Evolutionary conservation across 2,797 vertebrate genomes (phyloP), one percentile per base, ranked within the genome.

Genomic region (Acipenser ruthenus): DNA sequence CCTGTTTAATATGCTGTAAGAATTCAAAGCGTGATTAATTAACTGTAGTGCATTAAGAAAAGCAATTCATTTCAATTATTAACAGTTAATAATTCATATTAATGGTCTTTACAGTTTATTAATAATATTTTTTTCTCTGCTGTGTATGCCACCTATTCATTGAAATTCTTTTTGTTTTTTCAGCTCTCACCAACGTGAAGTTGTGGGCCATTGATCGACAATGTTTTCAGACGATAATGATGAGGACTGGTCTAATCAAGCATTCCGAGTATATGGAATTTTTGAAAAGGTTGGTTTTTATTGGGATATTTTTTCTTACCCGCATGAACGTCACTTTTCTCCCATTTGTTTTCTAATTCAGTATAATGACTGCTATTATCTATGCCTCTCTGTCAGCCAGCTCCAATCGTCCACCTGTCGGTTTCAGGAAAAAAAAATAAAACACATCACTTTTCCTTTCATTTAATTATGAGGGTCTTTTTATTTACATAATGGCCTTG

Each of bases 201-300:
- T 90, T 98, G 75, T 97, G 95, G 95, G 95, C 95, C 68, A 96
- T 98, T 68, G 94, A 98, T 85, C 90, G 95, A 66, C 95, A 95
- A 89, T 96, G 95, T 86, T 97, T 95, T 84, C 95, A 98, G 83
- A 97, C 95, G 74, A 96, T 98, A 83, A 97, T 97, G 95, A 98
- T 98, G 95, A 91, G 95, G 75, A 97, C 95, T 0, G 95, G 96
- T 74, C 93, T 97, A 78, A 96, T 97, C 89, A 97, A 97, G 86
- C 95, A 97, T 62, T 91, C 95, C 0, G 93, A 96, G 76, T 95
- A 98, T 83, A 97, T 95, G 93, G 94, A 98, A 81, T 96, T 98
- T 81, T 92, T 98, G 65, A 96, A 95, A 85, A 98, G 95, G 95
- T 98, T 81, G 80, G 75, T 64, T 60, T 66, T 37, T 37, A 4